phyloP scores from a whole-genome alignment of 2,888 invertebrate genomes.

The Lordiphosa fenestrarum region DNA sequence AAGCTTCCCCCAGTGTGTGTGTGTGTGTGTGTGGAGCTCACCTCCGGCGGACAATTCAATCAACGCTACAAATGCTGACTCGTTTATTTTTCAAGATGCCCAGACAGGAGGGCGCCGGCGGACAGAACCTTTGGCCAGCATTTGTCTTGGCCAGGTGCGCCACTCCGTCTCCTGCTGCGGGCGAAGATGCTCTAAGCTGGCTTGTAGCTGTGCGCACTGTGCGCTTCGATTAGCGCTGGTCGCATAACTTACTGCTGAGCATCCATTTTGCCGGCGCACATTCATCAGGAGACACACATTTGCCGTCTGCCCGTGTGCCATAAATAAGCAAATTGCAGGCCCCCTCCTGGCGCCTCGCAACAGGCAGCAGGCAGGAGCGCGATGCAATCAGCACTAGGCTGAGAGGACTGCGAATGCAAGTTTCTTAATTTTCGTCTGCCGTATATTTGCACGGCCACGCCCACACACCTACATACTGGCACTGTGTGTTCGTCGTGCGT shows the following conservation, averaged over 20 bases:
- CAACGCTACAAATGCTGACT: conserved; percentile 65
- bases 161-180: conserved; percentile 42
- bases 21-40: conserved; percentile 14
- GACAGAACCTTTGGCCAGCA: conserved; percentile 20
- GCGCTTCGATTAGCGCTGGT: conserved; percentile 13
- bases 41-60: conserved; percentile 38
- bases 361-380: conserved; percentile 1
- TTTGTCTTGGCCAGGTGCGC: conserved; percentile 47
- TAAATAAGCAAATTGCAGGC: conserved; percentile 51
- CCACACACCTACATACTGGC: conserved; percentile 24
- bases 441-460: conserved; percentile 47
- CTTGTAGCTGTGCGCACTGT: neutral
- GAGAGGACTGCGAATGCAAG: conserved; percentile 32
- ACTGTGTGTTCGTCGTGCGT: conserved; percentile 13
- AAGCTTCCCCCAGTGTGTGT: conserved; percentile 27
- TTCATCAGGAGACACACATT: conserved; percentile 48
- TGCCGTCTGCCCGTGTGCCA: conserved; percentile 42
- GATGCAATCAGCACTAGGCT: conserved; percentile 38
- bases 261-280: conserved; percentile 57
- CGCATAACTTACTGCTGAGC: conserved; percentile 39
- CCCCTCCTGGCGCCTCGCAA: conserved; percentile 8
- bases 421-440: conserved; percentile 62
- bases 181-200: conserved; percentile 47
- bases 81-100: conserved; percentile 55
- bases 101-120: conserved; percentile 9